Evolutionary conservation across 2,797 vertebrate species (phyloP).

Genomic region (Enteromius afrohamiltoni): DNA sequence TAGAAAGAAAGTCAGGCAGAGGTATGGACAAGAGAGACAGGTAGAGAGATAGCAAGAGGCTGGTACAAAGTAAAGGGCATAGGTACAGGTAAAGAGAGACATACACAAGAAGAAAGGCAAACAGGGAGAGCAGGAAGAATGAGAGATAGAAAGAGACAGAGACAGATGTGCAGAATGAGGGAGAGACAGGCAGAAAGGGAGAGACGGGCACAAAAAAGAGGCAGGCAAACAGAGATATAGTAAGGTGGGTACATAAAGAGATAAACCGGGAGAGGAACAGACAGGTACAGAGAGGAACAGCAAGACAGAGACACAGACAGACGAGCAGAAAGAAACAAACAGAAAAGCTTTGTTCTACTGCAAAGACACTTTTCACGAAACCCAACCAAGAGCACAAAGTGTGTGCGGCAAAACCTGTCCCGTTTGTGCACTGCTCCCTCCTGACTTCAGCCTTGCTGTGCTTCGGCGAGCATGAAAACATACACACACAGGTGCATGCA

Average conservation of each 20-base stretch:
- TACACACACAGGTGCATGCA: conserved; percentile 12
- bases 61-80: too few species aligned
- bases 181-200: background rate
- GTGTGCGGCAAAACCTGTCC: conserved; percentile 15
- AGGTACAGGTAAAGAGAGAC: too few species aligned
- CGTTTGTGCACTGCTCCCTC: background rate
- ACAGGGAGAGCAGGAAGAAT: background rate
- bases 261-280: background rate
- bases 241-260: background rate
- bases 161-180: background rate
- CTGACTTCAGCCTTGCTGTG: conserved; percentile 28
- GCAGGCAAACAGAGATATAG: background rate
- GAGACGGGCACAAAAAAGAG: background rate
- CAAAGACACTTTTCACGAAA: conserved; percentile 34
- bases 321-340: background rate
- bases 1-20: background rate
- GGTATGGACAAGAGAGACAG: background rate
- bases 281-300: background rate
- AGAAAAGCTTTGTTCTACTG: background rate
- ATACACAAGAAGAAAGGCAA: background rate
- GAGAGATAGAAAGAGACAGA: background rate
- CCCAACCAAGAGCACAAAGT: background rate
- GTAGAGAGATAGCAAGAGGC: background rate
- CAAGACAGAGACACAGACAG: background rate
- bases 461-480: conserved; percentile 22